Evolutionary conservation across 2,888 invertebrate species (phyloP), one percentile per base, ranked within the genome.

Genomic region (Cantharis rustica): DNA sequence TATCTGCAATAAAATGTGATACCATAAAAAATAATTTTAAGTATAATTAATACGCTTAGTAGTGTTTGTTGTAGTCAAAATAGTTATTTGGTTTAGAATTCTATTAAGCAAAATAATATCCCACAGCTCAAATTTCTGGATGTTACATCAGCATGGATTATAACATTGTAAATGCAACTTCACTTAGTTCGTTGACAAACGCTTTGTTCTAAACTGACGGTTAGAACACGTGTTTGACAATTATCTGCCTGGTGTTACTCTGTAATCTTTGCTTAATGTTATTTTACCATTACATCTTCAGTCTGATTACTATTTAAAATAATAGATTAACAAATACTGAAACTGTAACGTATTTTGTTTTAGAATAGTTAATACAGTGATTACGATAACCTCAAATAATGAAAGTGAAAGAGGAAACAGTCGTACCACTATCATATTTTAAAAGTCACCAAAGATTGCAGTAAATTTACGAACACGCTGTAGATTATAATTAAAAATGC

Each of bases 141-240:
- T 71, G 23, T 71, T 71, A 73, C 23, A 69, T 73, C 73, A 73
- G 17, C 11, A 27, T 68, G 27, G 68, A 69, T 73, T 68, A 69
- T 73, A 63, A 69, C 68, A 62, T 73, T 73, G 68, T 61, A 26
- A 73, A 73, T 73, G 73, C 73, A 73, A 73, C 68, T 73, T 73
- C 68, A 69, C 62, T 73, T 69, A 73, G 16, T 72, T 73, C 61
- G 68, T 69, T 73, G 69, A 73, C 73, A 73, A 73, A 73, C 73
- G 62, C 73, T 73, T 73, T 69, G 69, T 73, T 73, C 73, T 27
- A 68, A 47, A 72, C 72, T 72, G 72, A 68, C 72, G 72, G 31
- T 66, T 72, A 68, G 68, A 73, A 73, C 69, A 73, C 68, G 62
- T 73, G 69, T 73, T 61, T 63, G 68, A 69, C 62, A 73, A 73